Conservation (phyloP, 1,140 invertebrate genomes). For the Mya arenaria region DNA sequence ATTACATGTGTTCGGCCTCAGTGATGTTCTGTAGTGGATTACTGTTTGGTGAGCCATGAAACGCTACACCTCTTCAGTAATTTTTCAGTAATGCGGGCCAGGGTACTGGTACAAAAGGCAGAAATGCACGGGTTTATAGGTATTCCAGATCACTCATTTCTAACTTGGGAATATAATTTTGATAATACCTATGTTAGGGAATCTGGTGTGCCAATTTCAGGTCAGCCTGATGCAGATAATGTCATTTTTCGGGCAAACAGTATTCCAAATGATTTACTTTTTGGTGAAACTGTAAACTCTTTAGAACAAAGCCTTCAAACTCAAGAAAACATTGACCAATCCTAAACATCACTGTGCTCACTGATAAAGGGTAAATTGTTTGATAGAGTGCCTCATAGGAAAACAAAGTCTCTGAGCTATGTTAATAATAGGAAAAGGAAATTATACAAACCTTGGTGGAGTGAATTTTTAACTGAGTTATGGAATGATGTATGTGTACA, state of each 20-base stretch:
- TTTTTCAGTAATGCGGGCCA: not conserved
- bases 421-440: not conserved
- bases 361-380: not conserved
- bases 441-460: constrained; percentile 19
- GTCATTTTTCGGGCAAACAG: not conserved
- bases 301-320: not conserved
- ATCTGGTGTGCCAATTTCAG: not conserved
- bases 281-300: not conserved
- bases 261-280: not conserved
- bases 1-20: not conserved
- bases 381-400: not conserved
- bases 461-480: not conserved
- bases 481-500: not conserved
- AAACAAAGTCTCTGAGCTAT: not conserved
- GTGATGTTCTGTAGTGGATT: constrained; percentile 32
- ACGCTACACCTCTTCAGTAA: not conserved
- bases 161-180: not conserved
- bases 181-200: not conserved
- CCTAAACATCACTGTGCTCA: not conserved
- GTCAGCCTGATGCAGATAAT: not conserved
- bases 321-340: not conserved
- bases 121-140: not conserved
- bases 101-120: not conserved
- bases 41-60: constrained; percentile 2
- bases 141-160: constrained; percentile 9